Evolutionary conservation across 2,888 invertebrate species (phyloP), one percentile per base, ranked within the genome.

Genomic region (Aelia acuminata): DNA sequence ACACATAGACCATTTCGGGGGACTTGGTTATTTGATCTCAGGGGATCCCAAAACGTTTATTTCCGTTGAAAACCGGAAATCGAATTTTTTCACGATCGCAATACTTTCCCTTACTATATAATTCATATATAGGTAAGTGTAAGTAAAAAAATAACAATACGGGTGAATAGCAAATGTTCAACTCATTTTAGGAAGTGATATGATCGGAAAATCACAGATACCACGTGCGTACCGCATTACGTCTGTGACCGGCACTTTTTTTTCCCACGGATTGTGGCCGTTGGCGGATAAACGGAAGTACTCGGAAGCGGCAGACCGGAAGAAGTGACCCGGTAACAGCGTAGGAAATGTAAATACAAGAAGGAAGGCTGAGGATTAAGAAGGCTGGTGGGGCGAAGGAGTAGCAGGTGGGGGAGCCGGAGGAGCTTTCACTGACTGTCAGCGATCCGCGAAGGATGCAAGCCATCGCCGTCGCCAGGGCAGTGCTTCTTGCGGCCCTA

Each of bases 401-500:
- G 57, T n/a, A 15, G n/a, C 88, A 88, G 88, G 88, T 75, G 87
- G 80, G 87, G 80, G 48, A 22, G 18, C 35, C 11, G 63, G 20
- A 22, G 26, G 49, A 18, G 88, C 84, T 84, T 88, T 84, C 88
- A 84, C 84, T 53, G 49, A 39, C 84, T 11, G 20, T 26, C 18
- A 43, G 43, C 53, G 39, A 48, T 20, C 22, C 88, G 26, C 22
- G 2, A 22, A 85, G 47, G 63, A 90, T 90, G 90, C 90, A 90
- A 57, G 90, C 90, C 35, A 89, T 89, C 22, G 90, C 89, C 50
- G 88, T 90, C 20, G 90, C 89, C 48, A 84, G 90, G 87, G 89
- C 87, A 31, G 50, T 90, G 22, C 88, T 90, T 50, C 88, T 90
- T 18, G 87, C 89, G 63, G 89, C 89, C 63, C 70, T 90, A 50